A percentile compares a stretch with the other conserved stretches of the same genome.
Evolutionary conservation across 2,888 invertebrate species (phyloP).

Genomic region (Adelognathus sp.): DNA sequence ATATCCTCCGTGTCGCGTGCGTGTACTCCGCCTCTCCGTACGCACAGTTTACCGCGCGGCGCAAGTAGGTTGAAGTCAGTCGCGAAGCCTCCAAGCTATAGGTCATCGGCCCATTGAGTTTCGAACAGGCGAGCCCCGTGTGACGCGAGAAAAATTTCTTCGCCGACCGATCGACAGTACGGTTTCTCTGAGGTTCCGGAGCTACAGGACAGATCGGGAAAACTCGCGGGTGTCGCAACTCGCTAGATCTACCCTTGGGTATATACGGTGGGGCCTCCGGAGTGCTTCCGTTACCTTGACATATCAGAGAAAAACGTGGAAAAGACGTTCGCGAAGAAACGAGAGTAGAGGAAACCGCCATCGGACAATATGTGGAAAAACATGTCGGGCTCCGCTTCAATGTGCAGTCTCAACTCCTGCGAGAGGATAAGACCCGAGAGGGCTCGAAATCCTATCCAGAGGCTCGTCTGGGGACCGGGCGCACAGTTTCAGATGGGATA

Average conservation of each 20-base stretch:
- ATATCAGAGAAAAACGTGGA: neutral
- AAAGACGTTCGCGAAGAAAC: conserved; percentile 10
- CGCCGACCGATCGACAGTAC: neutral
- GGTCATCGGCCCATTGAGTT: conserved; percentile 50
- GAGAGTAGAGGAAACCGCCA: conserved; percentile 29
- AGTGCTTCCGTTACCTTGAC: neutral
- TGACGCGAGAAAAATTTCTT: conserved; percentile 42
- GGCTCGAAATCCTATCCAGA: conserved; percentile 76
- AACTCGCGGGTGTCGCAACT: neutral
- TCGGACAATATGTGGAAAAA: conserved; percentile 53
- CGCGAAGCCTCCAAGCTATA: conserved; percentile 53
- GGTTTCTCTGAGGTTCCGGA: neutral
- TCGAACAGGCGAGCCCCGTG: neutral
- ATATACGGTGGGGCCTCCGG: neutral
- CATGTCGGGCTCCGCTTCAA: conserved; percentile 49
- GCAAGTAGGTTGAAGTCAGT: conserved; percentile 48
- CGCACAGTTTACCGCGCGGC: conserved; percentile 9
- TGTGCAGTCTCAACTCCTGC: conserved; percentile 73
- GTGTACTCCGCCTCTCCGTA: neutral
- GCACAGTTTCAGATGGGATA: conserved; percentile 72
- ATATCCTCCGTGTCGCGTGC: neutral
- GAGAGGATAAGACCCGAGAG: conserved; percentile 77
- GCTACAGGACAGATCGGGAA: neutral
- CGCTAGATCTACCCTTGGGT: neutral
- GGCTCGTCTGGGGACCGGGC: conserved; percentile 75